A percentile compares a stretch with the other conserved stretches of the same genome.
Evolutionary conservation across 2,113 vertebrate species (phyloP).

Genomic region (Gobius niger): DNA sequence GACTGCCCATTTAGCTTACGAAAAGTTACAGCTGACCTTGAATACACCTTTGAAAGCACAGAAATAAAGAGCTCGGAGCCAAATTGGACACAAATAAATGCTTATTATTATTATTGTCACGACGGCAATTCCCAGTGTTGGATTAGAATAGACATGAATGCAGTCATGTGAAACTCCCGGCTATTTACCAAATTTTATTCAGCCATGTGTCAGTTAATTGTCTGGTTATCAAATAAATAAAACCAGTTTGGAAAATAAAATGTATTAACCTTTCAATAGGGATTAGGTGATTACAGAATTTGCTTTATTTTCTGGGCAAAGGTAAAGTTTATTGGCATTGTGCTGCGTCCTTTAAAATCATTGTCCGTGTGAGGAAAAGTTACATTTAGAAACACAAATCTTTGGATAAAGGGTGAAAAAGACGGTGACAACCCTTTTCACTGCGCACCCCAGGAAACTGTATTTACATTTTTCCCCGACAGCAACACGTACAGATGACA

Average conservation of each 20-base stretch:
- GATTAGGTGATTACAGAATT: too few relatives aligned
- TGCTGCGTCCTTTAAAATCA: too few relatives aligned
- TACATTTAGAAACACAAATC: too few relatives aligned
- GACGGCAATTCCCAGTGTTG: slow-evolving; percentile 30
- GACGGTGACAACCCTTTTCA: too few relatives aligned
- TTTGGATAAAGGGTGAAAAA: too few relatives aligned
- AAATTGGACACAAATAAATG: slow-evolving; percentile 10
- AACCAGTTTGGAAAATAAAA: not conserved
- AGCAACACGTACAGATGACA: not conserved
- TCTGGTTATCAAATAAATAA: not conserved
- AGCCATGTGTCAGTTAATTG: not conserved
- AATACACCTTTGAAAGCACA: slow-evolving; percentile 17
- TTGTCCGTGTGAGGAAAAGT: too few relatives aligned
- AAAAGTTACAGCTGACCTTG: slow-evolving; percentile 20
- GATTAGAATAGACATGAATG: slow-evolving; percentile 28
- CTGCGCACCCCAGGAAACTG: too few relatives aligned
- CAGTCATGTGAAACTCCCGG: slow-evolving; percentile 30
- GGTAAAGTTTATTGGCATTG: too few relatives aligned
- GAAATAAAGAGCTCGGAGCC: slow-evolving; percentile 3
- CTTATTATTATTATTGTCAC: slow-evolving; percentile 13
- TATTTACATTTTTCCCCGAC: not conserved
- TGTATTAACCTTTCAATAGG: not conserved
- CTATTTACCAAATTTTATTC: slow-evolving; percentile 9
- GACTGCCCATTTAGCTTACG: not conserved
- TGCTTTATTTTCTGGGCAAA: too few relatives aligned